A percentile compares a stretch with the other conserved stretches of the same genome.
phyloP scores from a whole-genome alignment of 2,797 vertebrate genomes.

The Gymnothorax javanicus region DNA sequence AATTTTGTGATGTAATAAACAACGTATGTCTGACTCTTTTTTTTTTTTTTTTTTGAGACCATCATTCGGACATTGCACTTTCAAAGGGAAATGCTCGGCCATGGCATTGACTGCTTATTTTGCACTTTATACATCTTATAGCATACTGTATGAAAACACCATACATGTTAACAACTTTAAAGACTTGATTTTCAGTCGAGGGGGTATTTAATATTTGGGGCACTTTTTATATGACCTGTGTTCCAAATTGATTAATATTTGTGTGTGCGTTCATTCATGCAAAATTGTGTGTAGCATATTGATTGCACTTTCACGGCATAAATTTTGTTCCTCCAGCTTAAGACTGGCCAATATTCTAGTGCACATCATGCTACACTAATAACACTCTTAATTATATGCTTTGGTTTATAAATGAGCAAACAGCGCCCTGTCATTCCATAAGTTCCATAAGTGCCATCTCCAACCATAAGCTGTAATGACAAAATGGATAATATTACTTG shows the following conservation, averaged over 20 bases:
- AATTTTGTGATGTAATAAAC: too few species aligned
- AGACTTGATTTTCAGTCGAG: too few species aligned
- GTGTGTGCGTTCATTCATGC: neutral
- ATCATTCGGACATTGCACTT: too few species aligned
- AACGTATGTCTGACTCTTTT: too few species aligned
- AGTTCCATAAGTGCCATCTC: constrained; percentile 66
- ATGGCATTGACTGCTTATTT: too few species aligned
- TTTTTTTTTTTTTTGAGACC: too few species aligned
- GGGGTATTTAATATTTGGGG: neutral
- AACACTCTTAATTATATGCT: neutral
- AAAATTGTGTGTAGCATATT: neutral
- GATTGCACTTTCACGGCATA: too few species aligned
- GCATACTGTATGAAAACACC: too few species aligned
- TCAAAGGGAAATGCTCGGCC: too few species aligned
- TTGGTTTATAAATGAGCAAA: constrained; percentile 54
- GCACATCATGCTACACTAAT: neutral
- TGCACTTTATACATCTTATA: too few species aligned
- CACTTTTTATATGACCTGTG: neutral
- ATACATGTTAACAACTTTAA: too few species aligned
- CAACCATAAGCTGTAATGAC: constrained; percentile 69
- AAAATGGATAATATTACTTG: constrained; percentile 59
- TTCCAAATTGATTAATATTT: neutral
- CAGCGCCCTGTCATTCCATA: constrained; percentile 63
- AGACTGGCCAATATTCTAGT: neutral
- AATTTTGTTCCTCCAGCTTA: neutral